These are phyloP conservation scores for Autographa pulchrina DNA, from an alignment of 2,888 invertebrate species.

Conservation along the genomic window DNA sequence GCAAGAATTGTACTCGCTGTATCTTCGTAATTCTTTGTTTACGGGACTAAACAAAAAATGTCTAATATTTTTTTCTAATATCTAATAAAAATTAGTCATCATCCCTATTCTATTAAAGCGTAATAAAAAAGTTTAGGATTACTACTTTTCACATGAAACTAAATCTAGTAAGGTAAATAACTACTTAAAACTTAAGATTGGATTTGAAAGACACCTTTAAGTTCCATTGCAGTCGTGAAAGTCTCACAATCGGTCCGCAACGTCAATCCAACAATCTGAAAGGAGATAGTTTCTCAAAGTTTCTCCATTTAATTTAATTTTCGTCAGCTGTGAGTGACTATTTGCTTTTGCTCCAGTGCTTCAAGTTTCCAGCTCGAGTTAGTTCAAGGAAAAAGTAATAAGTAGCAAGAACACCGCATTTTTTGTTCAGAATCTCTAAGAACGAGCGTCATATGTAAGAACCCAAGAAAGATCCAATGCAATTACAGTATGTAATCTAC, in stretches of 20 bases:
- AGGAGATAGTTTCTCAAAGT: constrained; percentile 54
- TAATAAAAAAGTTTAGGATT: neutral
- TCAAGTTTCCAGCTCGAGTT: constrained; percentile 45
- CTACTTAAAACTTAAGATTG: constrained; percentile 34
- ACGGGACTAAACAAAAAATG: no score
- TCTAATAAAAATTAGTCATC: no score
- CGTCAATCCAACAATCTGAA: constrained; percentile 48
- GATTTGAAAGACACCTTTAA: constrained; percentile 29
- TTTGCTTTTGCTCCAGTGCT: constrained; percentile 44
- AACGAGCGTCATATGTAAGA: neutral
- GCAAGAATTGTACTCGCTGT: no score
- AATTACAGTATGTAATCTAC: no score
- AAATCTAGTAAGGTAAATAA: constrained; percentile 8
- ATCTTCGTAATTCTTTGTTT: no score
- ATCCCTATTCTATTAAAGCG: no score
- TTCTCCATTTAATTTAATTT: constrained; percentile 56
- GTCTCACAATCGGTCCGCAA: constrained; percentile 27
- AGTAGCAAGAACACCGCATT: constrained; percentile 27
- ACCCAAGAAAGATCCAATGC: no score
- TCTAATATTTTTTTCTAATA: no score
- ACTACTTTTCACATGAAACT: neutral
- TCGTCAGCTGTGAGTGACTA: constrained; percentile 54
- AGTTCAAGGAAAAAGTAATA: constrained; percentile 44
- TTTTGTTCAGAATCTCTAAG: neutral
- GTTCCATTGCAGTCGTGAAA: constrained; percentile 25